These are phyloP conservation scores for Diogma glabrata DNA, from an alignment of 2,888 invertebrate species.

Conservation along the genomic window DNA sequence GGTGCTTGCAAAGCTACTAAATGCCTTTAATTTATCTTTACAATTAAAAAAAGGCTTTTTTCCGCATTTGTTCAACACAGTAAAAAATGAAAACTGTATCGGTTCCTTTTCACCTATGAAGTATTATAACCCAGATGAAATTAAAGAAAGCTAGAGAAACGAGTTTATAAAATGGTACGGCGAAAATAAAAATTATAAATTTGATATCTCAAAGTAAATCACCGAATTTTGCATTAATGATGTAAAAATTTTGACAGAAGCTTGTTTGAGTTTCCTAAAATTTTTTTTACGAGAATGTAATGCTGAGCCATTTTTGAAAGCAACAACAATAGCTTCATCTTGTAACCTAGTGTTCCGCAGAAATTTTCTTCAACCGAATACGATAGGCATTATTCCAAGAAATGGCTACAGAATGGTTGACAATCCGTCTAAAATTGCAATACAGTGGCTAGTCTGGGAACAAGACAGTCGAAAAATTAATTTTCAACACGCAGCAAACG, in stretches of 20 bases:
- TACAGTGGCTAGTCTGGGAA: not conserved
- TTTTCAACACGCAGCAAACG: not conserved
- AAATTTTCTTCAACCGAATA: not conserved
- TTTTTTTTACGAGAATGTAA: not conserved
- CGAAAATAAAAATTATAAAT: not conserved
- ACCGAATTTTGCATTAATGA: not conserved
- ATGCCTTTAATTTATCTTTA: not conserved
- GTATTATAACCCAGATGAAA: not conserved
- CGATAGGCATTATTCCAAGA: not conserved
- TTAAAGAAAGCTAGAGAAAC: not conserved
- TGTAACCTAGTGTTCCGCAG: not conserved
- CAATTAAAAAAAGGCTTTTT: not conserved
- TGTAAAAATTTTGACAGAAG: not conserved
- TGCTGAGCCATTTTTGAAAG: not conserved
- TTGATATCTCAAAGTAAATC: not conserved
- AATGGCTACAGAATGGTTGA: not conserved
- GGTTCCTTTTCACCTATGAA: not conserved
- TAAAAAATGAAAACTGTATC: not conserved
- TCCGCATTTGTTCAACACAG: not conserved
- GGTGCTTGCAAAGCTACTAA: not conserved
- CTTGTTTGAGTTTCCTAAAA: not conserved
- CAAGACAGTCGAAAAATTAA: not conserved
- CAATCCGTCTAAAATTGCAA: not conserved
- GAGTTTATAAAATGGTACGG: not conserved
- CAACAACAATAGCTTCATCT: not conserved